Evolutionary conservation across 1,140 invertebrate genomes (phyloP).

Genomic region (Drosophila setifemur): DNA sequence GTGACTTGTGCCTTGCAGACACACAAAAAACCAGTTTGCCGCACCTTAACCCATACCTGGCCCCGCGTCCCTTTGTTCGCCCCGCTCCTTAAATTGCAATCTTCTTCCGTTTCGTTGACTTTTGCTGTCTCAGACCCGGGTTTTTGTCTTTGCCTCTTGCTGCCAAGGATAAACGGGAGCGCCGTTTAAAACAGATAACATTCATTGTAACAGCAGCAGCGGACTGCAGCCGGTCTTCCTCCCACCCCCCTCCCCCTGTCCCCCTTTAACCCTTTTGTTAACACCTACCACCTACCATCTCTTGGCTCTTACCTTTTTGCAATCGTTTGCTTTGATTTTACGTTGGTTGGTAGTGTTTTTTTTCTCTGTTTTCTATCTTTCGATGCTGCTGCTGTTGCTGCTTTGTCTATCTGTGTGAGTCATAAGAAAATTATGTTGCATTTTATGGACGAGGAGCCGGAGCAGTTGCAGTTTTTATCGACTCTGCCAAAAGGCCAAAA

Average conservation of each 20-base stretch:
- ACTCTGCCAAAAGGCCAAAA: constrained; percentile 32
- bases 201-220: constrained; percentile 63
- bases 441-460: constrained; percentile 53
- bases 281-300: not conserved
- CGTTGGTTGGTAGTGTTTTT: not conserved
- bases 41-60: constrained; percentile 36
- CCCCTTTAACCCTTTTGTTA: constrained; percentile 10
- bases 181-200: constrained; percentile 77
- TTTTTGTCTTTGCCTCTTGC: constrained; percentile 16
- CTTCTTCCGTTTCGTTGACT: constrained; percentile 77
- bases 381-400: too few species aligned
- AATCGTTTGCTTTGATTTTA: constrained; percentile 34
- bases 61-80: not conserved
- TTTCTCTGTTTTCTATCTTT: constrained; percentile 4
- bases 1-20: constrained; percentile 32
- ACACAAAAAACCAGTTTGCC: constrained; percentile 60
- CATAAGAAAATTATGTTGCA: constrained; percentile 81
- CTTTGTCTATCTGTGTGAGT: constrained; percentile 51
- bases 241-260: not conserved
- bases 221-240: not conserved
- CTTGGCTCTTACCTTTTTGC: constrained; percentile 7
- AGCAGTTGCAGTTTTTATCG: constrained; percentile 66
- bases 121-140: constrained; percentile 58
- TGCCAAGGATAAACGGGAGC: constrained; percentile 60
- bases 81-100: constrained; percentile 67